Base-by-base conservation (phyloP, 2,797 vertebrate genomes). In the Semotilus atromaculatus region DNA sequence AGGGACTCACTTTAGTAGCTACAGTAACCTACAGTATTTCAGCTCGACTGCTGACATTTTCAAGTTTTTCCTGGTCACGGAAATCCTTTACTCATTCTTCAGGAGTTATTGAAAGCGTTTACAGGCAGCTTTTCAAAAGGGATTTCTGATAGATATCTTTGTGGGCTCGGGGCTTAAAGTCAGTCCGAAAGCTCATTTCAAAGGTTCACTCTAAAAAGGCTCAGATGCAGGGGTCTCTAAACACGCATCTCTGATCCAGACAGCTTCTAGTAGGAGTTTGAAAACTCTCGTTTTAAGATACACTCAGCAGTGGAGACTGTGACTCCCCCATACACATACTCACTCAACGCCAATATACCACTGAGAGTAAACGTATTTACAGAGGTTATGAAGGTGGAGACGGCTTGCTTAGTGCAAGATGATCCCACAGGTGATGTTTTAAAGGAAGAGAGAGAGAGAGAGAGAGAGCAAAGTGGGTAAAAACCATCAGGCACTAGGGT, bases 111-210 rank as follows among this genome's bases (percentile, higher is more conserved):
- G 43, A 82, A 72, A 78, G 85, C 34, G 18, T 38, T 78, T 84
- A 84, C 38, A 70, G 73, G 16, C 40, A 26, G 82, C 40, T 80
- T 83, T 83, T 84, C 71, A 87, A 80, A 77, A 60, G 60, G 51
- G 71, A 87, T 81, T 87, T 87, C 38, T 58, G 81, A 77, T 84
- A 40, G 74, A 62, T 82, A 81, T 82, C 86, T 82, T 72, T 38
- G 62, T 60, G 66, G 74, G 64, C 64, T 78, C 36, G 1, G 74
- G 76, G 83, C 75, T 80, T 80, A 79, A 51, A 78, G 45, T 55
- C 86, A 73, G 86, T 72, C 66, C 58, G 62, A 58, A 85, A 66
- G 83, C 86, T 76, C 60, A 64, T 87, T 85, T 85, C 79, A 85
- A 87, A 87, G 78, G 73, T 84, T 81, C 64, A 18, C 82, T 70